These are phyloP conservation scores for Plagodis dolabraria DNA, from an alignment of 2,888 invertebrate genomes.

Conservation along the genomic window DNA sequence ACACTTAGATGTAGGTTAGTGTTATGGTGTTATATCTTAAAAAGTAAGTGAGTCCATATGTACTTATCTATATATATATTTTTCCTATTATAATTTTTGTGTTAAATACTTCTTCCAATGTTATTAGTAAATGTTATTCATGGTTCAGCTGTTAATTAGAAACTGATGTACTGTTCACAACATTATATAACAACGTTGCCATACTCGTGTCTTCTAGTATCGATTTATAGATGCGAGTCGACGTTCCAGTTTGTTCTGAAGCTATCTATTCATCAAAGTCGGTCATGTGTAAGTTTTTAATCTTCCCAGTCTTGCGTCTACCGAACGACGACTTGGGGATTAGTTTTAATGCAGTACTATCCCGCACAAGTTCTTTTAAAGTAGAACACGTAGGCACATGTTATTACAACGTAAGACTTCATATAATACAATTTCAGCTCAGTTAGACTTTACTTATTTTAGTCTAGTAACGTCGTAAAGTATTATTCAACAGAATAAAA, in stretches of 20 bases:
- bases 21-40: no score
- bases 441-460: background rate
- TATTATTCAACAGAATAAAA: background rate
- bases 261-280: constrained; percentile 42
- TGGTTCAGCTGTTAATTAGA: background rate
- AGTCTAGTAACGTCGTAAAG: background rate
- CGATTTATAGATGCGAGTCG: constrained; percentile 39
- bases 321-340: constrained; percentile 22
- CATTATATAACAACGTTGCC: constrained; percentile 20
- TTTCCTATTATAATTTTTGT: no score
- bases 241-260: constrained; percentile 35
- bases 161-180: constrained; percentile 19
- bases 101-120: no score
- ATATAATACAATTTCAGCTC: constrained; percentile 9
- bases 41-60: no score
- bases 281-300: constrained; percentile 42
- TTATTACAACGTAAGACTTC: constrained; percentile 8
- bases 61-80: no score
- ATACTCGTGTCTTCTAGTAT: constrained; percentile 33
- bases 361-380: constrained; percentile 13
- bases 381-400: constrained; percentile 5
- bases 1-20: no score
- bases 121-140: no score
- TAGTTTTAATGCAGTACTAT: constrained; percentile 22
- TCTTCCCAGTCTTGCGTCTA: constrained; percentile 23